These are phyloP conservation scores for Pentalonia nigronervosa DNA, from an alignment of 1,140 invertebrate genomes.

Conservation along the genomic window DNA sequence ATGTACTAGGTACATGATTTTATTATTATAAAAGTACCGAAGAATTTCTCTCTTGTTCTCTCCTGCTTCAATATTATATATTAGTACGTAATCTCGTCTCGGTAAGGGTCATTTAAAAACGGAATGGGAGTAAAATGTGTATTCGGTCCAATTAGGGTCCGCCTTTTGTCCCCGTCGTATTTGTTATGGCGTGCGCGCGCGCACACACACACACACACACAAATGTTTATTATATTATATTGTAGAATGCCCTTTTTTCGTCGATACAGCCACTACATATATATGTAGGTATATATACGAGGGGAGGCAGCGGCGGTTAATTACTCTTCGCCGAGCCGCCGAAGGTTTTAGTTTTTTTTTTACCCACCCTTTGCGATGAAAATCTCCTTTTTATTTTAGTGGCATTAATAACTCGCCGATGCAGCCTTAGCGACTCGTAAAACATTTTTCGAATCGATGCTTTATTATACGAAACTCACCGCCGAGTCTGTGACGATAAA, in stretches of 20 bases:
- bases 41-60: not conserved
- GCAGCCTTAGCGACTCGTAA: not conserved
- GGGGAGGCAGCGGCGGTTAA: not conserved
- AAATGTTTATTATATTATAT: not conserved
- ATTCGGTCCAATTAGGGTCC: slow-evolving; percentile 38
- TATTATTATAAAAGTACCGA: not conserved
- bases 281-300: not conserved
- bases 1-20: not conserved
- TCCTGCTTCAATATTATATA: not conserved
- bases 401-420: not conserved
- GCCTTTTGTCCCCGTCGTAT: not conserved
- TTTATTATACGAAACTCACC: not conserved
- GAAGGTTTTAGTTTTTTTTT: not conserved
- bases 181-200: not conserved
- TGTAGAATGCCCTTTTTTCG: not conserved
- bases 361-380: not conserved
- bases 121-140: slow-evolving; percentile 13
- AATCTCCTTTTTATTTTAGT: not conserved
- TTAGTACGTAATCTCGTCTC: slow-evolving; percentile 4
- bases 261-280: not conserved
- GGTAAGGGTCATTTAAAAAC: slow-evolving; percentile 43
- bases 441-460: not conserved
- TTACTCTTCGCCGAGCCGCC: not conserved
- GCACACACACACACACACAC: not conserved
- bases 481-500: not conserved